A percentile compares a stretch with the other conserved stretches of the same genome.
Conservation (phyloP, 2,888 invertebrate genomes). For the Agrochola lychnidis region DNA sequence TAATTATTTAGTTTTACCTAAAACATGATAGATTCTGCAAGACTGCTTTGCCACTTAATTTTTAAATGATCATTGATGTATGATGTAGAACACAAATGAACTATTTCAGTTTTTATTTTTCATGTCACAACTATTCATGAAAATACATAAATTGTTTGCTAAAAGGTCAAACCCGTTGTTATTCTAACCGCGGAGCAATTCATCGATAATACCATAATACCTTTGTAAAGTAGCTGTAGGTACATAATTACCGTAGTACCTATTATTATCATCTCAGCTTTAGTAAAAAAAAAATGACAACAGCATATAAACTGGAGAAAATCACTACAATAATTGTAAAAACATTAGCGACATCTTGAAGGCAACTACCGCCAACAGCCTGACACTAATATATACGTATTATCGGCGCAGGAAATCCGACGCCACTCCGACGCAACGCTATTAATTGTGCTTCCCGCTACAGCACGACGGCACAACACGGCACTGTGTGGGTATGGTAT, state of each 20-base stretch:
- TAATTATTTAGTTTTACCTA: too few species aligned
- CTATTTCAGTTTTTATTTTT: too few species aligned
- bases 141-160: too few species aligned
- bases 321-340: conserved; percentile 11
- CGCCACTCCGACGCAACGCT: conserved; percentile 10
- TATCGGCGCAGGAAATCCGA: conserved; percentile 17
- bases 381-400: conserved; percentile 26
- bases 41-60: too few species aligned
- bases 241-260: not conserved
- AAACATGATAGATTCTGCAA: too few species aligned
- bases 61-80: too few species aligned
- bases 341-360: conserved; percentile 16
- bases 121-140: too few species aligned
- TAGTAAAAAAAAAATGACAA: not conserved
- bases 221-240: not conserved
- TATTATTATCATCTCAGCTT: not conserved
- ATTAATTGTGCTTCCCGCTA: conserved; percentile 16
- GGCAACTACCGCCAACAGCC: not conserved
- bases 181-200: not conserved
- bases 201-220: not conserved
- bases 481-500: too few species aligned
- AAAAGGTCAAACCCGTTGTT: not conserved
- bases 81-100: too few species aligned
- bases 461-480: not conserved
- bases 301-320: not conserved